phyloP scores from a whole-genome alignment of 2,888 invertebrate genomes.

The Eupithecia subfuscata region DNA sequence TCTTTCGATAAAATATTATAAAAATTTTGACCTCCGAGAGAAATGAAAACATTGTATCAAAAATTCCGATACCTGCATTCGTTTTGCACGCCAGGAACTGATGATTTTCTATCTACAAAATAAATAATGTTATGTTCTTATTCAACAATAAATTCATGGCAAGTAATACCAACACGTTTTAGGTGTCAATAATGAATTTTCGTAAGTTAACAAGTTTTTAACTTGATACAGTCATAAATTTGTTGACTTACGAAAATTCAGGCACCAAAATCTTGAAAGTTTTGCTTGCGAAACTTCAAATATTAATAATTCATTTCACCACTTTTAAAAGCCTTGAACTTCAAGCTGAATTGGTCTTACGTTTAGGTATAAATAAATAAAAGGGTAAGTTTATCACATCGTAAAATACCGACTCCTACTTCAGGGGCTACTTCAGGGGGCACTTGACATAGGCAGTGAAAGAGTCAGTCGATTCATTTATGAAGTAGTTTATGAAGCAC shows the following conservation, averaged over 20 bases:
- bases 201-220: no score
- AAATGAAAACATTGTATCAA: no score
- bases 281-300: not conserved
- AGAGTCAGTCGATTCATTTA: not conserved
- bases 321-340: slow-evolving; percentile 20
- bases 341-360: slow-evolving; percentile 21
- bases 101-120: not conserved
- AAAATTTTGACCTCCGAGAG: no score
- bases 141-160: not conserved
- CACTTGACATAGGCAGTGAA: not conserved
- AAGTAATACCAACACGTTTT: no score
- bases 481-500: slow-evolving; percentile 4
- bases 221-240: no score
- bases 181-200: not conserved
- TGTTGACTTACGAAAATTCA: not conserved
- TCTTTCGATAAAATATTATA: no score
- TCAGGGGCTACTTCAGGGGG: not conserved
- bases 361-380: slow-evolving; percentile 29
- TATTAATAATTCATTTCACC: slow-evolving; percentile 2
- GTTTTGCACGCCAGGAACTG: not conserved
- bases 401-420: slow-evolving; percentile 18
- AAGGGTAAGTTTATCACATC: slow-evolving; percentile 27
- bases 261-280: not conserved
- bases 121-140: no score
- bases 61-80: not conserved